These are phyloP conservation scores for Ametastegia equiseti DNA, from an alignment of 2,888 invertebrate species.

Conservation along the genomic window DNA sequence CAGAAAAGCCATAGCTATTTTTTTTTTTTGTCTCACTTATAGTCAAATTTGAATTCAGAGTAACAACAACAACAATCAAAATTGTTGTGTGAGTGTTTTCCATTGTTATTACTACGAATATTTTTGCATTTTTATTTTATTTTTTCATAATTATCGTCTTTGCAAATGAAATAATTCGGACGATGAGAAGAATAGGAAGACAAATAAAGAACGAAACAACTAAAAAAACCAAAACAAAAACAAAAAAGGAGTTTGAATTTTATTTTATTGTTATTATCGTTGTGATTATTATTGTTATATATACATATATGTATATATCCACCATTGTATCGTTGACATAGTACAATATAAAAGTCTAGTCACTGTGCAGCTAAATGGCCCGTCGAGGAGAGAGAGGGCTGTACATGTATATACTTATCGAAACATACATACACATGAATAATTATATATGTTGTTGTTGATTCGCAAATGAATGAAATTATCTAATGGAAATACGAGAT, in stretches of 20 bases:
- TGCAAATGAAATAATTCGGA: too few relatives aligned
- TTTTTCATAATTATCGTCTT: too few relatives aligned
- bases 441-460: not conserved
- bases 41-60: not conserved
- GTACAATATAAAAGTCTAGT: constrained; percentile 64
- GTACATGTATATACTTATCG: constrained; percentile 53
- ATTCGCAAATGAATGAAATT: not conserved
- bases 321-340: constrained; percentile 55
- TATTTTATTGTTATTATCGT: not conserved
- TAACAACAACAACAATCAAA: too few relatives aligned
- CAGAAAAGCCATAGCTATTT: not conserved
- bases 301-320: constrained; percentile 36
- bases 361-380: constrained; percentile 71
- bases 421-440: not conserved
- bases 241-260: too few relatives aligned
- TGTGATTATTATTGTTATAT: not conserved
- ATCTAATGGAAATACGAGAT: not conserved
- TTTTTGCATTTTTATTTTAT: too few relatives aligned
- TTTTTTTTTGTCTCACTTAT: not conserved
- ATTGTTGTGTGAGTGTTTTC: too few relatives aligned
- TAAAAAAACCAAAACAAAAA: too few relatives aligned
- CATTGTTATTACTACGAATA: too few relatives aligned
- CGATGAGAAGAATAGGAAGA: too few relatives aligned
- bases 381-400: constrained; percentile 71
- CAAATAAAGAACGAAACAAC: too few relatives aligned